phyloP scores from a whole-genome alignment of 2,888 invertebrate species.

The Himalopsyche anomala region DNA sequence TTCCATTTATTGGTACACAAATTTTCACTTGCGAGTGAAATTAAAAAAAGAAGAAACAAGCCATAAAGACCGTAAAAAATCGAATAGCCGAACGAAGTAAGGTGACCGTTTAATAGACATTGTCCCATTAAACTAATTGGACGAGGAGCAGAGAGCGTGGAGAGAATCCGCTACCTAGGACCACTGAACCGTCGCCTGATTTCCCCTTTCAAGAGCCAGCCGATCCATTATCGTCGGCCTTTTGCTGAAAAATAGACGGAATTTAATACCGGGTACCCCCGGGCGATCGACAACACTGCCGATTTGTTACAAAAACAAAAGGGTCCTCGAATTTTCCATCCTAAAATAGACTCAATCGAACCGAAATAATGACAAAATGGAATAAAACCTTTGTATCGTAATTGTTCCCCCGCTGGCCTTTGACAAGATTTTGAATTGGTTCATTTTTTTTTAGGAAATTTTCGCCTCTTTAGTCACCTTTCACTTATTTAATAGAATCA shows the following conservation, averaged over 20 bases:
- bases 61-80: neutral
- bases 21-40: neutral
- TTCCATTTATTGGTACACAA: neutral
- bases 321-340: slow-evolving; percentile 54
- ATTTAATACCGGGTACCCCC: slow-evolving; percentile 64
- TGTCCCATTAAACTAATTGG: slow-evolving; percentile 65
- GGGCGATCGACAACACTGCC: slow-evolving; percentile 64
- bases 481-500: neutral
- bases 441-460: neutral
- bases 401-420: slow-evolving; percentile 19
- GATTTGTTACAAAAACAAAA: slow-evolving; percentile 65
- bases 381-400: slow-evolving; percentile 14
- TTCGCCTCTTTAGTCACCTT: neutral
- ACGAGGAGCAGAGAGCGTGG: slow-evolving; percentile 46
- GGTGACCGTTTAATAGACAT: slow-evolving; percentile 63
- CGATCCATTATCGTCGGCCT: slow-evolving; percentile 64
- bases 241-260: slow-evolving; percentile 65
- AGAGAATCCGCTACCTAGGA: slow-evolving; percentile 45
- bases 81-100: slow-evolving; percentile 5
- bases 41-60: neutral
- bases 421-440: slow-evolving; percentile 12
- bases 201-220: slow-evolving; percentile 53
- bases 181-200: slow-evolving; percentile 10
- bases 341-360: slow-evolving; percentile 58
- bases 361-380: slow-evolving; percentile 63